Base-by-base conservation (phyloP, 1,140 invertebrate species). In the Drosophila santomea region DNA sequence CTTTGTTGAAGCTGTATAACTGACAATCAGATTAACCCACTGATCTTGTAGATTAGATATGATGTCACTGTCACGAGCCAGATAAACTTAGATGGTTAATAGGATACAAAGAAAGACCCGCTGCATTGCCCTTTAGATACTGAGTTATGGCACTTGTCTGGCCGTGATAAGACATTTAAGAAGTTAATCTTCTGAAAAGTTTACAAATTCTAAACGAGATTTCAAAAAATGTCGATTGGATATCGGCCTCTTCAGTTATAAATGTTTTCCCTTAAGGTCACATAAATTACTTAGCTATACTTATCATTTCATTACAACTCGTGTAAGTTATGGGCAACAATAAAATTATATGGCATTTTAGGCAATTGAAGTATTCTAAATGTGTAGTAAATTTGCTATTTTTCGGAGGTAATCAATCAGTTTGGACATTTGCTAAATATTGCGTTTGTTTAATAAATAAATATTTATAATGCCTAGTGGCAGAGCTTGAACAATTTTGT, bases 21-120 rank as follows among this genome's bases (percentile, higher is more conserved):
- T 86, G 84, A 89, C 83, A 83, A 89, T 86, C 60, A 61, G 79
- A 73, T 68, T 59, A 69, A 45, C 59, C n/a, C 51, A 20, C 36
- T 25, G 50, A 52, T 57, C 47, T 71, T n/a, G 14, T 4, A 60
- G 59, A 55, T 61, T 57, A 47, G 8, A 64, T 68, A 81, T 84
- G 55, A 74, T 81, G 73, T 78, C 73, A 81, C 47, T 55, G 41
- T 64, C 67, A 69, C 68, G 39, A 74, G 63, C 48, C 11, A 77
- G 63, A 62, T 71, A 67, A 76, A 39, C n/a, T 15, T 17, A 54
- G 48, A 51, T 39, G 43, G 11, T 43, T 39, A 47, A 15, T 17
- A 39, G 14, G 14, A 41, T 39, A 32, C n/a, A 45, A 56, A 35
- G 39, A 54, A 14, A 10, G 8, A 12, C 12, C 38, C 7, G 56